Percentiles rank a stretch among this genome's conserved stretches.
Evolutionary conservation across 2,113 vertebrate genomes (phyloP).

Genomic region (Acanthochromis polyacanthus): DNA sequence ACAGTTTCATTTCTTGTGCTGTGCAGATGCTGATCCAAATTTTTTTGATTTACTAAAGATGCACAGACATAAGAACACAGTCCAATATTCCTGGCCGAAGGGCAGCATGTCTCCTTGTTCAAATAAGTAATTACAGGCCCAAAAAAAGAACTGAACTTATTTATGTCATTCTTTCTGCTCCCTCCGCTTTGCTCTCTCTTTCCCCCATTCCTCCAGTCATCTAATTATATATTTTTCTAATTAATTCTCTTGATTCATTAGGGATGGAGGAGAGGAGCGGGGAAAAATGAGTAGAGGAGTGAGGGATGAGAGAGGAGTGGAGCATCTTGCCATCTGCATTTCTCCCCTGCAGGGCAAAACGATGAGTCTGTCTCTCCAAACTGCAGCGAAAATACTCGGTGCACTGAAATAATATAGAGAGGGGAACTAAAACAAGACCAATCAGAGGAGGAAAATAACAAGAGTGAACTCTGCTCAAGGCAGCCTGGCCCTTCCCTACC

Average conservation of each 20-base stretch:
- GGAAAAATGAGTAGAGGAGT: conserved; percentile 38
- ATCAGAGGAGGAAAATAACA: conserved; percentile 63
- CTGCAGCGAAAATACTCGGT: conserved; percentile 55
- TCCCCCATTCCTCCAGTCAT: conserved; percentile 26
- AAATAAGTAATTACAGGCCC: conserved; percentile 21
- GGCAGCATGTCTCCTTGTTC: conserved; percentile 10
- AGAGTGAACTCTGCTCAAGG: conserved; percentile 52
- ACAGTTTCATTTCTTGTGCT: no score
- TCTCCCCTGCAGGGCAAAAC: conserved; percentile 67
- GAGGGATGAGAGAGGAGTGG: conserved; percentile 63
- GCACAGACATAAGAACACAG: neutral
- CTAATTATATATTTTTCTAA: conserved; percentile 66
- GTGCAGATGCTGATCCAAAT: no score
- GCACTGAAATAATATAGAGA: conserved; percentile 63
- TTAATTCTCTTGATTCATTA: conserved; percentile 75
- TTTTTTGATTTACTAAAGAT: neutral
- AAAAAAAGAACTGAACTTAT: conserved; percentile 17
- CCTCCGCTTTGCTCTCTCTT: neutral
- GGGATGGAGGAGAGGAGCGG: conserved; percentile 39
- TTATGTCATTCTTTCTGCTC: conserved; percentile 24
- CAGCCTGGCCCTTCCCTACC: conserved; percentile 42
- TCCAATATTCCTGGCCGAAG: neutral
- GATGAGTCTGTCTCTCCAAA: conserved; percentile 67
- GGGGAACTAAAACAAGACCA: conserved; percentile 39
- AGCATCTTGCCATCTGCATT: conserved; percentile 79